phyloP scores from a whole-genome alignment of 2,888 invertebrate species.

The Calameuta filiformis region DNA sequence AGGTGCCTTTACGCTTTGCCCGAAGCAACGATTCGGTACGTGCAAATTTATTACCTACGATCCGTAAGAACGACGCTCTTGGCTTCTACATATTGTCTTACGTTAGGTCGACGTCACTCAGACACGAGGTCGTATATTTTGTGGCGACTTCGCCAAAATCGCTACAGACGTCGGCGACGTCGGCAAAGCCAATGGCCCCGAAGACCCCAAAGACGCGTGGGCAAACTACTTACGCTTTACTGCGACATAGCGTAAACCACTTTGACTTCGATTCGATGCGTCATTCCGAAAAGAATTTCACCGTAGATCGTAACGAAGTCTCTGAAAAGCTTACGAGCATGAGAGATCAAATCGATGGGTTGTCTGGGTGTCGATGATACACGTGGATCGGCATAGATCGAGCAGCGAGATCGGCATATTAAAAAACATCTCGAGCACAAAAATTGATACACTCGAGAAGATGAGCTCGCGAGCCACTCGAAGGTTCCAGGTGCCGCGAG shows the following conservation, averaged over 20 bases:
- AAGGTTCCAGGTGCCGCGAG: background rate
- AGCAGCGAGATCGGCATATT: background rate
- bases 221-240: background rate
- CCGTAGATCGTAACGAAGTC: background rate
- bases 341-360: background rate
- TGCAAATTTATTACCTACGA: background rate
- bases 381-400: too few species aligned
- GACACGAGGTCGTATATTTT: background rate
- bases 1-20: background rate
- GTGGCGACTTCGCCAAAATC: background rate
- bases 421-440: background rate
- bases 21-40: background rate
- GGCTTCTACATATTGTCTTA: background rate
- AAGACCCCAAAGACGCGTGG: background rate
- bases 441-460: background rate
- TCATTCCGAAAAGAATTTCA: background rate
- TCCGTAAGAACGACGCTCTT: background rate
- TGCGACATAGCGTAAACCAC: background rate
- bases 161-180: background rate
- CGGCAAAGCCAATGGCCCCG: background rate
- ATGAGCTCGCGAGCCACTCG: background rate
- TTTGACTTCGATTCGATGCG: background rate
- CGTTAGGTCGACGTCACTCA: background rate
- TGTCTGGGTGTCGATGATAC: too few species aligned
- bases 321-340: background rate